These are phyloP conservation scores for Eolophus roseicapilla DNA, from an alignment of 2,113 vertebrate species.

Conservation along the genomic window DNA sequence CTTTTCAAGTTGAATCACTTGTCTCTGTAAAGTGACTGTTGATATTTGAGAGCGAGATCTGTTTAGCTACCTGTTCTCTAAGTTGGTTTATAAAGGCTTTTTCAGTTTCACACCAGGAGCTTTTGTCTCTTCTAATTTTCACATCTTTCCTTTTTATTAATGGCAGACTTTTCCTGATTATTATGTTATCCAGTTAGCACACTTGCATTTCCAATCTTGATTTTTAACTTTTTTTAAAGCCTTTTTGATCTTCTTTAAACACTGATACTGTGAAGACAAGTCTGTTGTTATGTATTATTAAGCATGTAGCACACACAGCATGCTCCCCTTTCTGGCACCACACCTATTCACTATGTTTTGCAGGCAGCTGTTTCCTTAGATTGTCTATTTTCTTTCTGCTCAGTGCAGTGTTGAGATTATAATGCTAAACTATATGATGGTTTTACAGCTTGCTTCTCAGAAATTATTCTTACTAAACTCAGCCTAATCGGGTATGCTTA, in stretches of 20 bases:
- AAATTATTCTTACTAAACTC: background rate
- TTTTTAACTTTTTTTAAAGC: background rate
- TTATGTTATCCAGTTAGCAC: background rate
- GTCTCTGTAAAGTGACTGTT: background rate
- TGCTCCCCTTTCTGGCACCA: background rate
- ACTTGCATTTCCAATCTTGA: background rate
- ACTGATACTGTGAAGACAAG: background rate
- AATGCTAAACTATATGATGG: background rate
- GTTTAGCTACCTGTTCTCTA: background rate
- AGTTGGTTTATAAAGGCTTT: background rate
- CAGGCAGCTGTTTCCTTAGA: slow-evolving; percentile 51
- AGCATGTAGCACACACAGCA: background rate
- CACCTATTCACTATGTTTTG: slow-evolving; percentile 12
- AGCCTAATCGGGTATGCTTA: background rate
- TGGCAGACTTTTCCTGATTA: background rate
- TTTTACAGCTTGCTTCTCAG: background rate
- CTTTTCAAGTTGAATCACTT: background rate
- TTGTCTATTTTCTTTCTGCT: slow-evolving; percentile 42
- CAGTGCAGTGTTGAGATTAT: background rate
- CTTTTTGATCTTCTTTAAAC: background rate
- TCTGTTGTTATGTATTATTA: background rate
- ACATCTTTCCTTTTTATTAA: background rate
- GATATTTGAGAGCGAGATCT: background rate
- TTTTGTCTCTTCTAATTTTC: background rate
- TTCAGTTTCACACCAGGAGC: background rate